Evolutionary conservation across 2,797 vertebrate genomes (phyloP).

Genomic region (Trachops cirrhosus): DNA sequence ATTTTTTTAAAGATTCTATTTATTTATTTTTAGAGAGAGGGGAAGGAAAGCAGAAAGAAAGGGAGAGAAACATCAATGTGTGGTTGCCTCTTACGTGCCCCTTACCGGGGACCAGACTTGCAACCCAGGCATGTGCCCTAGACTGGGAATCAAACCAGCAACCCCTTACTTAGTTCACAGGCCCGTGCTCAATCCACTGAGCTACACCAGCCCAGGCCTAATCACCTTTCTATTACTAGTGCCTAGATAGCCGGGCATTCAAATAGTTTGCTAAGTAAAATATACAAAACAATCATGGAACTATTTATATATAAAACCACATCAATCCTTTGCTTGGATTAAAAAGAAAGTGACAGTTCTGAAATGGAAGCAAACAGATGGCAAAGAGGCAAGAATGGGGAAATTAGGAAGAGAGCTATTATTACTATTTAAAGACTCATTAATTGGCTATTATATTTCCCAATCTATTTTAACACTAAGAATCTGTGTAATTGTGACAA

Average conservation of each 20-base stretch:
- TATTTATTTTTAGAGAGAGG: too few species aligned
- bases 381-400: not conserved
- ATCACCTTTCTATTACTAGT: not conserved
- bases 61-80: too few species aligned
- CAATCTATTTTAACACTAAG: not conserved
- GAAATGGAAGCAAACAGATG: not conserved
- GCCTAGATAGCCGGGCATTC: not conserved
- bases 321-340: not conserved
- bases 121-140: too few species aligned
- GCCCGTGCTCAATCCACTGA: too few species aligned
- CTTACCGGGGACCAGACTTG: too few species aligned
- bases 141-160: too few species aligned
- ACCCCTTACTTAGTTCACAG: too few species aligned
- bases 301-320: not conserved
- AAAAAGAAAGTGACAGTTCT: not conserved
- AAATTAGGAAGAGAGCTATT: not conserved
- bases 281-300: not conserved
- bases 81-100: too few species aligned
- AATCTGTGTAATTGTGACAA: not conserved
- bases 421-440: not conserved
- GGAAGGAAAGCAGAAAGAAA: too few species aligned
- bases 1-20: too few species aligned
- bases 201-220: not conserved
- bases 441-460: not conserved
- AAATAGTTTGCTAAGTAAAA: not conserved